phyloP scores from a whole-genome alignment of 2,113 vertebrate species.

The Aldabrachelys gigantea region DNA sequence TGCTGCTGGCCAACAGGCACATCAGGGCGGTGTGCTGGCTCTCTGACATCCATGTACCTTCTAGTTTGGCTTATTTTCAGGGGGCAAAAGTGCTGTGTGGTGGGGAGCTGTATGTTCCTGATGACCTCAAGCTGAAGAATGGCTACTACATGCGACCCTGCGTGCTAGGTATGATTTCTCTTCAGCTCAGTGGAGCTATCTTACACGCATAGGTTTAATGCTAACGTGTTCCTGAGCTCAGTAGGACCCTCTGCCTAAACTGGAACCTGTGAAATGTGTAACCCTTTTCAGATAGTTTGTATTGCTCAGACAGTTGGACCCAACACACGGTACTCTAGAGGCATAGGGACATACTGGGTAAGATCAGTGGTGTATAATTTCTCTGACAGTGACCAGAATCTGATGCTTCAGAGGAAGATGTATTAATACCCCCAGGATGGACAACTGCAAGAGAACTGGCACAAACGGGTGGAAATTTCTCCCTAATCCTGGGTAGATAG shows the following conservation, averaged over 20 bases:
- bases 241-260: background rate
- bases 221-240: background rate
- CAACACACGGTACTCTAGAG: background rate
- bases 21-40: background rate
- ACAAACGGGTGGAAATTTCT: background rate
- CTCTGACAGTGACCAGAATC: background rate
- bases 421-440: background rate
- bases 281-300: background rate
- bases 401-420: background rate
- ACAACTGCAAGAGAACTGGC: background rate
- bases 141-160: conserved; percentile 95
- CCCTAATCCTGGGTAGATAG: background rate
- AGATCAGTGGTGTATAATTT: background rate
- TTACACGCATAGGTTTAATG: rapidly evolving
- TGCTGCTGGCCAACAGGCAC: background rate
- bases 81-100: conserved; percentile 92
- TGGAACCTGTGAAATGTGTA: background rate
- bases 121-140: conserved; percentile 88
- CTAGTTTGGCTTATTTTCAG: conserved; percentile 71
- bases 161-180: conserved; percentile 83
- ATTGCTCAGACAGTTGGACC: rapidly evolving
- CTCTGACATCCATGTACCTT: background rate
- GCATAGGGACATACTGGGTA: background rate
- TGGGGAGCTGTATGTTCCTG: conserved; percentile 84
- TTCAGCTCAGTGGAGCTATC: rapidly evolving